Conservation (phyloP, 35 echinoderm and acorn worm genomes). For the Hemicentrotus pulcherrimus region DNA sequence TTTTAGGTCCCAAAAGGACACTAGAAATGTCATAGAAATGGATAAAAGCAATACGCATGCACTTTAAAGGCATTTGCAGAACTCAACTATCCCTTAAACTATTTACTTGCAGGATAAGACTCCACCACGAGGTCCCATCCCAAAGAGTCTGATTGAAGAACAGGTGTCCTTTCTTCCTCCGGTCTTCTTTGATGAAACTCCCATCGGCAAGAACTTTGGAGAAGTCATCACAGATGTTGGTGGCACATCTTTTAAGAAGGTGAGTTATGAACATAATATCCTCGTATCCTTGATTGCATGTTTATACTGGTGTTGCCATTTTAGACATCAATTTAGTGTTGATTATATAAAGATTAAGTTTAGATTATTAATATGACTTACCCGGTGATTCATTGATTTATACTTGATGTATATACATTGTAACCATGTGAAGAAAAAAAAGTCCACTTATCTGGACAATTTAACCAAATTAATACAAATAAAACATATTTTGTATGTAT, state of each 20-base stretch:
- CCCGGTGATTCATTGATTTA: too few relatives aligned
- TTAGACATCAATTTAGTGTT: neutral
- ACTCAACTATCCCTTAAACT: too few relatives aligned
- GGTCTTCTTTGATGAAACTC: constrained; percentile 81
- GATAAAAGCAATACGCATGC: too few relatives aligned
- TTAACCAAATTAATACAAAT: too few relatives aligned
- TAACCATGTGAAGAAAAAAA: too few relatives aligned
- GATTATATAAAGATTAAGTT: neutral
- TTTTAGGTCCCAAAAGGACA: too few relatives aligned
- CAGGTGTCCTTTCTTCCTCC: constrained; percentile 86
- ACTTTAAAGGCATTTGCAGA: too few relatives aligned
- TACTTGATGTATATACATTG: too few relatives aligned
- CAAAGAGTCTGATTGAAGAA: constrained; percentile 60
- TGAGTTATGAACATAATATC: constrained; percentile 14
- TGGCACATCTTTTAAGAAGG: constrained; percentile 55
- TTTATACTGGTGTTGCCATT: too few relatives aligned
- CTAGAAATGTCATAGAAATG: too few relatives aligned
- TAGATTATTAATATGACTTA: neutral
- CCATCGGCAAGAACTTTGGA: constrained; percentile 76
- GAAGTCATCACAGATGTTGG: constrained; percentile 75
- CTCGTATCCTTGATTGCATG: neutral
- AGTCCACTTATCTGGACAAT: too few relatives aligned
- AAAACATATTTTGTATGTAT: too few relatives aligned
- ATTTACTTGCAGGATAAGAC: constrained; percentile 47
- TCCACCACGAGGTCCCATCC: constrained; percentile 69